Evolutionary conservation across 2,888 invertebrate genomes (phyloP).

Genomic region (Antheraea yamamai): DNA sequence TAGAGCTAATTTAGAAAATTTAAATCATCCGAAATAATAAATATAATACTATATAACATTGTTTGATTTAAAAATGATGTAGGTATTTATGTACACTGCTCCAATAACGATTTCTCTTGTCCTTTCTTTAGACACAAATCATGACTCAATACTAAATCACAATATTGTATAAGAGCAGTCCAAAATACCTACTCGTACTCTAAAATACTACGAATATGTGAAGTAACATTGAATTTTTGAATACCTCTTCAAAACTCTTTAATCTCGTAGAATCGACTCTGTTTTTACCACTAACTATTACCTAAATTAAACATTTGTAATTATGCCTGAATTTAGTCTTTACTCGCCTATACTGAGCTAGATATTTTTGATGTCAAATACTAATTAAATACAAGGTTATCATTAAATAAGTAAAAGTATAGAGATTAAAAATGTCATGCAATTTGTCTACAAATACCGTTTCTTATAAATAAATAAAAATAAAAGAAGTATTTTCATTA

Average conservation of each 20-base stretch:
- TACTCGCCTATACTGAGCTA: not conserved
- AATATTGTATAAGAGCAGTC: not conserved
- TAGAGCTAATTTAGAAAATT: not conserved
- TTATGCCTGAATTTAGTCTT: not conserved
- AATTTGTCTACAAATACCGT: not conserved
- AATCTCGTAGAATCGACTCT: not conserved
- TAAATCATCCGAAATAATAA: not conserved
- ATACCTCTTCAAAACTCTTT: not conserved
- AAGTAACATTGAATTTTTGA: not conserved
- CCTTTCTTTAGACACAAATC: not conserved
- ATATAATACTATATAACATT: not conserved
- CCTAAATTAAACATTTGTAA: not conserved
- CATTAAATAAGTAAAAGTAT: not conserved
- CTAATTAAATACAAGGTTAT: not conserved
- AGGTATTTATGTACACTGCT: not conserved
- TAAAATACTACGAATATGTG: not conserved
- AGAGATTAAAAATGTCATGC: not conserved
- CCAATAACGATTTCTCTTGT: not conserved
- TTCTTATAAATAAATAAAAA: slow-evolving; percentile 2
- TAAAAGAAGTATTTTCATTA: slow-evolving; percentile 17
- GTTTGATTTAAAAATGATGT: not conserved
- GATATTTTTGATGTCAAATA: not conserved
- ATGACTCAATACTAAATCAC: not conserved
- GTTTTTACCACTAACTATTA: not conserved
- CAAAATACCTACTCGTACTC: not conserved